Conservation (phyloP, 2,888 invertebrate species). For the Drosophila suboccidentalis region DNA sequence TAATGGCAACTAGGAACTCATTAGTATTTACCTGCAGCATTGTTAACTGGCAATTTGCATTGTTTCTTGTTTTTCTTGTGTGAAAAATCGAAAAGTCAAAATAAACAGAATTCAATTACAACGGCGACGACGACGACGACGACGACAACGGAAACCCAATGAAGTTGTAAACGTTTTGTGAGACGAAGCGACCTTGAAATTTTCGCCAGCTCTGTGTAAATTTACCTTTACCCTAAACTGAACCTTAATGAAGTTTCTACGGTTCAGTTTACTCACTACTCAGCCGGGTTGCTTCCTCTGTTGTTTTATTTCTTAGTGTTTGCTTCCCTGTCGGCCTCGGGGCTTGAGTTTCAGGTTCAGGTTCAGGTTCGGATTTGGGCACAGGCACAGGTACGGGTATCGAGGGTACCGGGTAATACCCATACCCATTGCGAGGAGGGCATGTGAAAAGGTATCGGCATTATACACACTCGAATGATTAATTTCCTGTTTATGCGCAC, state of each 20-base stretch:
- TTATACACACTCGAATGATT: constrained; percentile 71
- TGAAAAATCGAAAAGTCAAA: constrained; percentile 81
- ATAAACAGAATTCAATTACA: constrained; percentile 75
- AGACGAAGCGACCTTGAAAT: constrained; percentile 61
- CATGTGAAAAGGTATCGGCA: constrained; percentile 57
- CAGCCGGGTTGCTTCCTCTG: constrained; percentile 14
- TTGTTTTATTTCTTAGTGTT: constrained; percentile 33
- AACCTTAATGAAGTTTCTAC: constrained; percentile 61
- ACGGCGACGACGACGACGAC: constrained; percentile 3
- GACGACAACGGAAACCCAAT: constrained; percentile 47
- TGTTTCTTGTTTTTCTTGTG: constrained; percentile 45
- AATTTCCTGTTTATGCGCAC: constrained; percentile 80
- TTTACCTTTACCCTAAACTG: constrained; percentile 42
- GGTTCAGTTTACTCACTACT: constrained; percentile 9
- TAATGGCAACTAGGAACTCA: constrained; percentile 71
- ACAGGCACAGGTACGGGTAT: constrained; percentile 25
- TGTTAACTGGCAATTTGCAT: constrained; percentile 57
- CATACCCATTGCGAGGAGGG: constrained; percentile 30
- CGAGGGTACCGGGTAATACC: constrained; percentile 17
- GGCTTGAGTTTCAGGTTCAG: constrained; percentile 32
- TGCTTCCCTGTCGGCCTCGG: constrained; percentile 38
- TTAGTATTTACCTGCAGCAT: constrained; percentile 61
- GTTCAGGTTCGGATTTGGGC: constrained; percentile 8
- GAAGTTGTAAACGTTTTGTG: constrained; percentile 69
- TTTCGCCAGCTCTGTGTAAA: constrained; percentile 51